Conservation (phyloP, 2,797 vertebrate genomes). For the Ctenopoma kingsleyae region DNA sequence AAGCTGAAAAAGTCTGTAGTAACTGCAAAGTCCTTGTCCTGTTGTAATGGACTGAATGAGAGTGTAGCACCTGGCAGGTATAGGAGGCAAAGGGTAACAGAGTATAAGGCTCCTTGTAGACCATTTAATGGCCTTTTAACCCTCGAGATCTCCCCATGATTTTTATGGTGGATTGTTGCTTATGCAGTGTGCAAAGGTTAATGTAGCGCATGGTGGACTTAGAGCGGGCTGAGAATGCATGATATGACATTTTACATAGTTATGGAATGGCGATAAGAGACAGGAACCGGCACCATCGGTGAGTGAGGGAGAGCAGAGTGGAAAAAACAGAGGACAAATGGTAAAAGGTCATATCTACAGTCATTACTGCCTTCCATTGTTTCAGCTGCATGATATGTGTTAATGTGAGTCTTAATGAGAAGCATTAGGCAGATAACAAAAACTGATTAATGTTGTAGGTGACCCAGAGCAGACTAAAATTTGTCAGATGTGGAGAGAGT, state of each 20-base stretch:
- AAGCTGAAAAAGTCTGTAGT: slow-evolving; percentile 36
- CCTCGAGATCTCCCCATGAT: slow-evolving; percentile 40
- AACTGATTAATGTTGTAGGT: slow-evolving; percentile 43
- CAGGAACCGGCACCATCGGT: slow-evolving; percentile 8
- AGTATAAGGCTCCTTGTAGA: slow-evolving; percentile 54
- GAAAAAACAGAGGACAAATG: slow-evolving; percentile 12
- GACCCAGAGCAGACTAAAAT: slow-evolving; percentile 31
- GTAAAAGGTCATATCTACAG: slow-evolving; percentile 44
- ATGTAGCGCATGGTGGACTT: slow-evolving; percentile 51
- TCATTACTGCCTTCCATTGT: slow-evolving; percentile 52
- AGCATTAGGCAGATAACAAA: slow-evolving; percentile 37
- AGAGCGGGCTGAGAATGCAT: slow-evolving; percentile 41
- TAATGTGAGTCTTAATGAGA: slow-evolving; percentile 45
- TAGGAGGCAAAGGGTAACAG: slow-evolving; percentile 27
- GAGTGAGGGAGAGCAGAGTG: slow-evolving; percentile 11
- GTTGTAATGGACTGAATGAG: slow-evolving; percentile 56
- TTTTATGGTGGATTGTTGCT: slow-evolving; percentile 47
- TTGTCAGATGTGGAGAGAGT: slow-evolving; percentile 23
- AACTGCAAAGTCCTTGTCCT: slow-evolving; percentile 40
- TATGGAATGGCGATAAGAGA: slow-evolving; percentile 53
- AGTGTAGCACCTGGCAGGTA: slow-evolving; percentile 20
- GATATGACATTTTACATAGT: slow-evolving; percentile 52
- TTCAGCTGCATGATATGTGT: slow-evolving; percentile 34
- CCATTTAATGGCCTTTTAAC: slow-evolving; percentile 60
- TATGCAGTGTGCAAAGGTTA: slow-evolving; percentile 72